Percentiles rank a stretch among this genome's conserved stretches.
These are phyloP conservation scores for Dryadula phaetusa DNA, from an alignment of 2,888 invertebrate species.

Conservation along the genomic window DNA sequence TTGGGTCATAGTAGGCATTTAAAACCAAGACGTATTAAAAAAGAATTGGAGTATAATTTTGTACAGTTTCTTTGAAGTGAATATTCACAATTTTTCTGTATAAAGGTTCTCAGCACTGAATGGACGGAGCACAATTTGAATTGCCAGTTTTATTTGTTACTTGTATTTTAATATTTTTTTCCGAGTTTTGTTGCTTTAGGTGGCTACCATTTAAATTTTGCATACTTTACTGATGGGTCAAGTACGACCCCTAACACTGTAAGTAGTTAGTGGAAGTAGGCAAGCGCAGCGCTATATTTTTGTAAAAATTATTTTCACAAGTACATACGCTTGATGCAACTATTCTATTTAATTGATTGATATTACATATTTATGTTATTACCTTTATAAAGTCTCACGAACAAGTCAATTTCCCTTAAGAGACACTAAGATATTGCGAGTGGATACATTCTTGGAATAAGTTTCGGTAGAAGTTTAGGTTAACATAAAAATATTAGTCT, in stretches of 20 bases:
- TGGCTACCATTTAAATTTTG: slow-evolving; percentile 26
- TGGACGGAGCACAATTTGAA: slow-evolving; percentile 30
- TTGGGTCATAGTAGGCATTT: slow-evolving; percentile 20
- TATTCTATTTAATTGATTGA: neutral
- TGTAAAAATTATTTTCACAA: slow-evolving; percentile 2
- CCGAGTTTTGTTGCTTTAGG: slow-evolving; percentile 25
- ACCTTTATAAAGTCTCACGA: too few relatives aligned
- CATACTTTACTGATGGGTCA: slow-evolving; percentile 31
- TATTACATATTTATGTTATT: neutral
- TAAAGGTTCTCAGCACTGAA: slow-evolving; percentile 27
- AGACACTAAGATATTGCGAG: too few relatives aligned
- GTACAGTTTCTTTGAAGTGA: slow-evolving; percentile 34
- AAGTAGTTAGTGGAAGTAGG: slow-evolving; percentile 11
- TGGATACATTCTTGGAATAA: too few relatives aligned
- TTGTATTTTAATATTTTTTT: slow-evolving; percentile 35
- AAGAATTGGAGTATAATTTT: slow-evolving; percentile 41
- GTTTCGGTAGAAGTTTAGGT: too few relatives aligned
- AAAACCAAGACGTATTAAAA: slow-evolving; percentile 26
- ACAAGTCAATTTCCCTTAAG: too few relatives aligned
- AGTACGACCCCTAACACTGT: slow-evolving; percentile 26
- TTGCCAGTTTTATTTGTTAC: slow-evolving; percentile 32
- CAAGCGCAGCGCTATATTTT: slow-evolving; percentile 3
- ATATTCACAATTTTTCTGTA: slow-evolving; percentile 31
- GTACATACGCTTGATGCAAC: neutral
- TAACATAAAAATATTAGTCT: too few relatives aligned